Base-by-base conservation (phyloP, 2,113 vertebrate species). In the Pogona vitticeps region DNA sequence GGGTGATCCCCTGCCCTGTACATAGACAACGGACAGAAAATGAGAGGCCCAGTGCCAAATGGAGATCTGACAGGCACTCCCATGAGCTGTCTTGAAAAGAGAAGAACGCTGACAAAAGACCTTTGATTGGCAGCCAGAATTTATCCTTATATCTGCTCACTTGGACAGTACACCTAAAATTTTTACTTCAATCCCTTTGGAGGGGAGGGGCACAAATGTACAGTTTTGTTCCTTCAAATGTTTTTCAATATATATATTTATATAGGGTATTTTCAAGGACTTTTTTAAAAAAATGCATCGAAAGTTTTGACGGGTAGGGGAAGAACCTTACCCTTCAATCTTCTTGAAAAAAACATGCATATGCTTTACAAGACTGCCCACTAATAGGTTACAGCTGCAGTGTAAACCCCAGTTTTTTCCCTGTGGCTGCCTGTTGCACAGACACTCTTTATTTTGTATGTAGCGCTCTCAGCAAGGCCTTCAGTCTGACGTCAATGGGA, bases 401-500 rank as follows among this genome's bases (percentile, higher is more conserved):
- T 46, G 33, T 56, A 68, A 80, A 81, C 40, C 21, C 9, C 59
- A 75, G 36, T n/a, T n/a, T 58, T 85, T 72, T 67, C 63, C 38
- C 3, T 88, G 33, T 40, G 58, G 42, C 82, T 67, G 46, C 46
- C 58, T 65, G 63, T 79, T 65, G 63, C 61, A 59, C 67, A 81
- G 36, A 33, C n/a, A 38, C 21, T 42, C 83, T 31, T 76, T 68
- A 58, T 58, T 81, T 10, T 81, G 71, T 31, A 10, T 84, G 70
- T 75, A 28, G 15, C 28, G 26, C 61, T 59, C 77, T 81, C 61
- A 14, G 36, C 61, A 88, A 85, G 46, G 61, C 38, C 63, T 68
- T 42, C 15, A 75, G 71, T 4, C 70, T 81, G 71, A 85, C 46
- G 15, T 33, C 70, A 81, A 42, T 70, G 83, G 88, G 36, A 85